Evolutionary conservation across 2,888 invertebrate species (phyloP).

Genomic region (Tyria jacobaeae): DNA sequence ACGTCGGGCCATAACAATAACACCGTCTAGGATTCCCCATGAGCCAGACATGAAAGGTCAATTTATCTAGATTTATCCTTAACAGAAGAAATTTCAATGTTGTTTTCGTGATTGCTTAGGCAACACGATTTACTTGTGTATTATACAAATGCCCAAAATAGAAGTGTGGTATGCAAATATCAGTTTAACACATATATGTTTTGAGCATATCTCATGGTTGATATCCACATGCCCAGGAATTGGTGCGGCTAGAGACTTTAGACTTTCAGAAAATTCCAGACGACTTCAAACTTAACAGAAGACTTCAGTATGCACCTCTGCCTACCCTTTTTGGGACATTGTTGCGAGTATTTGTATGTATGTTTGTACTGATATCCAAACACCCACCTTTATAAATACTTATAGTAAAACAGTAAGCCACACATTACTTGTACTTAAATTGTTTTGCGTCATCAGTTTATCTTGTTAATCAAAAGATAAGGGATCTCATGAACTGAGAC

Average conservation of each 20-base stretch:
- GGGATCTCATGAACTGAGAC: conserved; percentile 24
- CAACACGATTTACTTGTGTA: conserved; percentile 5
- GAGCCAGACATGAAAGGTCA: conserved; percentile 51
- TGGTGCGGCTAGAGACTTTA: no score
- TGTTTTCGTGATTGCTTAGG: neutral
- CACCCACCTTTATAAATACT: neutral
- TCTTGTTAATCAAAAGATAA: conserved; percentile 44
- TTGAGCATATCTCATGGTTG: no score
- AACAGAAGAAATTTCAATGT: conserved; percentile 2
- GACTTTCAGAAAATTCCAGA: no score
- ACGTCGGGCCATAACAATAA: conserved; percentile 9
- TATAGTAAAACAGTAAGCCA: conserved; percentile 1
- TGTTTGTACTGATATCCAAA: neutral
- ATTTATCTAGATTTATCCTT: conserved; percentile 25
- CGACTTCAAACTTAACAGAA: no score
- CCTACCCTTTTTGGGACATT: no score
- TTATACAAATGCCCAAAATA: no score
- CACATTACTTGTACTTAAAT: conserved; percentile 32
- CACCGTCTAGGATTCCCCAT: conserved; percentile 15
- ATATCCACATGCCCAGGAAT: no score
- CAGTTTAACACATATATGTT: no score
- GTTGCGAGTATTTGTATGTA: no score
- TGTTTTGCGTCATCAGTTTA: conserved; percentile 37
- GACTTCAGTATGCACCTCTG: no score
- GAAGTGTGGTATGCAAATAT: no score